Evolutionary conservation across 2,888 invertebrate genomes (phyloP), one percentile per base, ranked within the genome.

Genomic region (Thereva unica): DNA sequence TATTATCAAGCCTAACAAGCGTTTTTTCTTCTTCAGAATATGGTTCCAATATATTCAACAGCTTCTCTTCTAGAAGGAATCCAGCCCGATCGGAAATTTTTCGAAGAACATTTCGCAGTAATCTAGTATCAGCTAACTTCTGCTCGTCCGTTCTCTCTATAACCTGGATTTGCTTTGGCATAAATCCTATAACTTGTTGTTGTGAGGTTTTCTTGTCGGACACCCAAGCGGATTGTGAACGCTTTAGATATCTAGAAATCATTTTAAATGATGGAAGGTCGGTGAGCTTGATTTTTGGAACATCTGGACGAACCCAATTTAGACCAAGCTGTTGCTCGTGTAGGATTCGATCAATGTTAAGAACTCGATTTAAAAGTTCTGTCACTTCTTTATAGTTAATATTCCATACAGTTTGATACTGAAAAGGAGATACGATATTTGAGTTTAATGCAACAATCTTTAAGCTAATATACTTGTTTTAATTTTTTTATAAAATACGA

Each of bases 1-100:
- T 88, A 69, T 88, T 88, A 74, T 92, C 91, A 63, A 92, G 80
- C 61, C 86, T 86, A 67, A 92, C 87, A n/a, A 93, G 79, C 67
- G 86, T 85, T 73, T 85, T 84, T 53, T 91, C 86, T 38, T 84
- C 80, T 12, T 84, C 78, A 5, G 84, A 80, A 73, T 87, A 87
- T n/a, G 87, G 86, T 67, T 84, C 82, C 4, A 93, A 82, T 12
- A 92, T 83, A 64, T 82, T 82, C 9, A 86, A 80, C 9, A 93
- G 77, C 61, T 86, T 85, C 69, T 89, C 86, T 77, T 92, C 92
- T 0, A 92, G 85, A 38, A 92, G 78, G 78, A 92, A 92, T 5
- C 89, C 90, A 0, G 89, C 87, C 68, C 88, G 87, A 73, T 90
- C 87, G 0, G 90, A 85, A 42, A 92, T 84, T 67, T 87, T 82